Conservation (phyloP, 2,113 vertebrate species). For the Stomatorhinus ivindoensis region DNA sequence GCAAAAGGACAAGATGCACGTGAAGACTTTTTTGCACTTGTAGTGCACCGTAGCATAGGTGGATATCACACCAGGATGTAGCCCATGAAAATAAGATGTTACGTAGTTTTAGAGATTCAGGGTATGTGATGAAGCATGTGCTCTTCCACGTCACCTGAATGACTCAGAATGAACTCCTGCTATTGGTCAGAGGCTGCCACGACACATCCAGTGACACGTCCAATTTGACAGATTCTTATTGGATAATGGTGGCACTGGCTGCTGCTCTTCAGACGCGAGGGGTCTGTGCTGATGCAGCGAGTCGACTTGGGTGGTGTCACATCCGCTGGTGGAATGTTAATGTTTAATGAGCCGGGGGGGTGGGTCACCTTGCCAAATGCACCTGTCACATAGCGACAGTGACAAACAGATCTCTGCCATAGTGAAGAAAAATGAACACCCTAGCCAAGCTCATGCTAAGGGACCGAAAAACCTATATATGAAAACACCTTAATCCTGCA, state of each 20-base stretch:
- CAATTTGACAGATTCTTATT: neutral
- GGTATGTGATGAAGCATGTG: neutral
- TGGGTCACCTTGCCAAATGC: constrained; percentile 3
- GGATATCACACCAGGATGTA: neutral
- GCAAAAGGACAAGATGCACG: neutral
- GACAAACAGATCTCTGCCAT: neutral
- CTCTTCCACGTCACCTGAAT: neutral
- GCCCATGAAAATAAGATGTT: neutral
- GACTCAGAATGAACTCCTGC: neutral
- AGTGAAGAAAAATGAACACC: neutral
- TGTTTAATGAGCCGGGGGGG: constrained; percentile 4
- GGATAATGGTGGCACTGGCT: neutral
- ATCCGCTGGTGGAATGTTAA: neutral
- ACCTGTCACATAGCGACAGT: neutral
- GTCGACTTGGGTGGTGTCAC: neutral
- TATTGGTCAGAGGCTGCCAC: neutral
- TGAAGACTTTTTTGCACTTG: neutral
- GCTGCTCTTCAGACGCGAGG: neutral
- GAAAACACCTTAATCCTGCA: neutral
- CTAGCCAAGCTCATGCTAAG: neutral
- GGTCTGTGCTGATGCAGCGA: neutral
- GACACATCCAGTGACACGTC: neutral
- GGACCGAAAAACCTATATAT: neutral
- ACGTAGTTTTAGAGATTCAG: neutral
- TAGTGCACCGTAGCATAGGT: neutral